Base-by-base conservation (phyloP, 2,888 invertebrate genomes). In the Hylaea fasciaria region DNA sequence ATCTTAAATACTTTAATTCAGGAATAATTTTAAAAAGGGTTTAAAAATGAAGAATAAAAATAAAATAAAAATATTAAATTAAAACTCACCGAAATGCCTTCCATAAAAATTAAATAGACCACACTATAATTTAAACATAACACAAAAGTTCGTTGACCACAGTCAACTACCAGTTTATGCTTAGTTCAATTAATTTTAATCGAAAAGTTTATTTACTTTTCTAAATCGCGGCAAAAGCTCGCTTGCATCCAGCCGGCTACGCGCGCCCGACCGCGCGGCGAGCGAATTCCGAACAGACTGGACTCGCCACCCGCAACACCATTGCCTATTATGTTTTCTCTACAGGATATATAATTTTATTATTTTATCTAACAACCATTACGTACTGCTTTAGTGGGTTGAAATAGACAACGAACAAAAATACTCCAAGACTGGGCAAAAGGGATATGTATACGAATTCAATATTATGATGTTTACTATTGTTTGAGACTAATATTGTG, bases 251-350 rank as follows among this genome's bases (percentile, higher is more conserved):
- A 14, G 9, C 49, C 46, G 71, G 71, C 71, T 70, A 65, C 65
- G 69, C 69, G 28, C 59, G 50, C 59, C 45, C 56, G 61, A 66
- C 68, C 71, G 71, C 64, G 66, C 73, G 57, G 44, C 76, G 68
- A 28, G 64, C 66, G 72, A 58, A 70, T 62, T 70, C 69, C 74
- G 69, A 63, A n/a, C 43, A 63, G 57, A 66, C 69, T 69, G 46
- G 47, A 46, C 45, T 37, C 52, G 51, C 60, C 60, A 29, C 44
- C 2, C 16, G 45, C 44, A 14, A n/a, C 22, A 9, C 17, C 22
- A 35, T 46, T 35, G 39, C 51, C 51, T 46, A 40, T 14, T 32
- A 40, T 46, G 45, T 39, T 41, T 43, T 50, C 14, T 50, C 14
- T 50, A 29, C 2, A 48, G 40, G 16, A 41, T 40, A 12, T 17